These are phyloP conservation scores for Pollimyrus isidori DNA, from an alignment of 2,113 vertebrate species.

Conservation along the genomic window DNA sequence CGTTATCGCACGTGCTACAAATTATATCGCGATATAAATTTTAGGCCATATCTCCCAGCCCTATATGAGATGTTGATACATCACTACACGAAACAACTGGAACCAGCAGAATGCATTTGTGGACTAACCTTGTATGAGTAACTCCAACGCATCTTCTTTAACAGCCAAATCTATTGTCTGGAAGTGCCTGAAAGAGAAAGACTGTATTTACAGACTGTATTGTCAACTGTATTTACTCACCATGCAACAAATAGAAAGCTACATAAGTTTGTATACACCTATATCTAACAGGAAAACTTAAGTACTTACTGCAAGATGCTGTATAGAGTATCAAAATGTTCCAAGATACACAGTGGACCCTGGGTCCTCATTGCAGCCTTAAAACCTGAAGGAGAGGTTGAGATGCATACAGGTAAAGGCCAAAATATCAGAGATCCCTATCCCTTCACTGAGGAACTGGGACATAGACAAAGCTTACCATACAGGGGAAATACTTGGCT, in stretches of 20 bases:
- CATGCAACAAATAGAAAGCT: neutral
- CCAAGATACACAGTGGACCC: constrained; percentile 72
- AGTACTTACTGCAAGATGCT: constrained; percentile 83
- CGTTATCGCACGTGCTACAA: too few species aligned
- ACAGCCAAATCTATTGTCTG: constrained; percentile 52
- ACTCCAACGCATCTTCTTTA: constrained; percentile 79
- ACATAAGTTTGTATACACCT: too few species aligned
- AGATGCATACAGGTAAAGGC: rapidly evolving
- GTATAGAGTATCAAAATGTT: constrained; percentile 83
- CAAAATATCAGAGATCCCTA: neutral
- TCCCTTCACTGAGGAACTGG: neutral
- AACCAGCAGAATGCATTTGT: neutral
- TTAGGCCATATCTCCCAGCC: too few species aligned
- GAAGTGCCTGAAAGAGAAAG: constrained; percentile 62
- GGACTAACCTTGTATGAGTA: constrained; percentile 70
- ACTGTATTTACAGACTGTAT: too few species aligned
- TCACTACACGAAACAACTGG: neutral
- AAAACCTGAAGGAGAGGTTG: constrained; percentile 56
- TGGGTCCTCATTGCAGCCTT: constrained; percentile 61
- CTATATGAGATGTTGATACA: neutral
- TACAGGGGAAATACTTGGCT: neutral
- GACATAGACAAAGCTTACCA: neutral
- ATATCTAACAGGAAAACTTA: too few species aligned
- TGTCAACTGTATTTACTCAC: neutral
- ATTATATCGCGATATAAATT: too few species aligned